Conservation (phyloP, 2,888 invertebrate species). For the Cosmia trapezina region DNA sequence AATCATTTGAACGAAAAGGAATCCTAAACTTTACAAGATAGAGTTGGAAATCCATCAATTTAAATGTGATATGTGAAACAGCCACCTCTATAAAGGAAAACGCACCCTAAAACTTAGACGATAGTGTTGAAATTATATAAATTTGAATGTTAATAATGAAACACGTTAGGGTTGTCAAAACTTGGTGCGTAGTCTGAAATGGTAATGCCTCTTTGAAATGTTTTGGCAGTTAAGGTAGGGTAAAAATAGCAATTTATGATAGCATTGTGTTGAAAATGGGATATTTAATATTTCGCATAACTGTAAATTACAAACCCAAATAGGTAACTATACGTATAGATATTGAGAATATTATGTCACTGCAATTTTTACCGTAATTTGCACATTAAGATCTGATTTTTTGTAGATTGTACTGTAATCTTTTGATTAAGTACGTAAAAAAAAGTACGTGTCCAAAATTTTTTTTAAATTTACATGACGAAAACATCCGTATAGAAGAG, state of each 20-base stretch:
- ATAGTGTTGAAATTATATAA: conserved; percentile 14
- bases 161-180: conserved; percentile 40
- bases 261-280: conserved; percentile 10
- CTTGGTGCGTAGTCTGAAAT: conserved; percentile 39
- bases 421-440: no score
- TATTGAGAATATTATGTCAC: no score
- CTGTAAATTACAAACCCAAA: not conserved
- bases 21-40: not conserved
- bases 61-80: not conserved
- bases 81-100: conserved; percentile 2
- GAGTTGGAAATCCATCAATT: conserved; percentile 20
- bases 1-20: conserved; percentile 16
- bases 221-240: conserved; percentile 20
- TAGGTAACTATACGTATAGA: not conserved
- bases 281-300: conserved; percentile 10
- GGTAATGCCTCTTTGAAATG: conserved; percentile 45
- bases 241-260: conserved; percentile 2
- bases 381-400: not conserved
- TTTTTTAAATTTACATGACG: no score
- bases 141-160: conserved; percentile 13
- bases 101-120: not conserved
- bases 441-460: no score
- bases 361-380: not conserved
- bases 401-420: not conserved
- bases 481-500: no score